These are phyloP conservation scores for Strigops habroptila DNA, from an alignment of 2,113 vertebrate species.

Conservation along the genomic window DNA sequence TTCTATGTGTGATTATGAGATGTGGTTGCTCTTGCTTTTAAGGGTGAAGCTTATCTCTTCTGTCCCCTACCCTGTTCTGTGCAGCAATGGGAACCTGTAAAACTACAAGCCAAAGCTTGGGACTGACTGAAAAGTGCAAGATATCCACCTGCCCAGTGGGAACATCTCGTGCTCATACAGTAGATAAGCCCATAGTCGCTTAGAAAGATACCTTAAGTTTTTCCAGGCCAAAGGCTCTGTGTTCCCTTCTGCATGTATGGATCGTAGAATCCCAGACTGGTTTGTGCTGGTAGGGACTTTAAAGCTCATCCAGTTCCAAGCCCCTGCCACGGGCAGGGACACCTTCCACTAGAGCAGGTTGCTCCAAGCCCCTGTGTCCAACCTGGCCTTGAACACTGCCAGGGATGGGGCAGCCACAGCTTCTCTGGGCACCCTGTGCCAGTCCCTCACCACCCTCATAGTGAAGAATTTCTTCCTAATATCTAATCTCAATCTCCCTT, in stretches of 20 bases:
- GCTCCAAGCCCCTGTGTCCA: background rate
- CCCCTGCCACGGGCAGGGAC: background rate
- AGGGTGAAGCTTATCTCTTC: background rate
- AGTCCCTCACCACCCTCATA: too few species aligned
- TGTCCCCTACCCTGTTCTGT: background rate
- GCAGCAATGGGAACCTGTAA: background rate
- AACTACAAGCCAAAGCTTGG: background rate
- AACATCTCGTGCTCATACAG: background rate
- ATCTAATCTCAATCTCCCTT: too few species aligned
- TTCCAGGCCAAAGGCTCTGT: background rate
- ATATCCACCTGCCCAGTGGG: background rate
- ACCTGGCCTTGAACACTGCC: too few species aligned
- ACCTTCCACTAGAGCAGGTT: background rate
- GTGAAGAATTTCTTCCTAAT: too few species aligned
- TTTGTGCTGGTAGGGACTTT: background rate
- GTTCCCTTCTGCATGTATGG: background rate
- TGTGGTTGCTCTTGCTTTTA: background rate
- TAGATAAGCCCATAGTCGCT: background rate
- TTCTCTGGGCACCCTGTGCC: too few species aligned
- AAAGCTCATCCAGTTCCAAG: background rate
- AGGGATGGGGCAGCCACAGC: too few species aligned
- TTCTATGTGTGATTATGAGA: background rate
- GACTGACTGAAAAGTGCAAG: background rate
- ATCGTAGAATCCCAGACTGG: background rate
- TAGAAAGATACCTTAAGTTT: background rate